phyloP scores from a whole-genome alignment of 2,113 vertebrate genomes.

The Camelus bactrianus region DNA sequence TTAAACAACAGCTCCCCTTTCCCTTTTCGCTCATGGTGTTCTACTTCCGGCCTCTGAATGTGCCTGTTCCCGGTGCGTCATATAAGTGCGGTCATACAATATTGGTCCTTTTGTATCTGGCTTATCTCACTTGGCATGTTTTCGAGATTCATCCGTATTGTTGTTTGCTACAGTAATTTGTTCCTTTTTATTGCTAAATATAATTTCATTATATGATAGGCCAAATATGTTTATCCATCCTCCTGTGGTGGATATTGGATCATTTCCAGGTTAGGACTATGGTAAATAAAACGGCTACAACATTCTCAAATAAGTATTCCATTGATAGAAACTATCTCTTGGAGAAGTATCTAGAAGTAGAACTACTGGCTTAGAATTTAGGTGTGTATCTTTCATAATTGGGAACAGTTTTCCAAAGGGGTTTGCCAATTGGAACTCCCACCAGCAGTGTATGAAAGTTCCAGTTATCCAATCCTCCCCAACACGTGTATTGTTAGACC shows the following conservation, averaged over 20 bases:
- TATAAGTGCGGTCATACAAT: background rate
- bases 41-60: background rate
- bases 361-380: background rate
- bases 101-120: background rate
- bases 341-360: background rate
- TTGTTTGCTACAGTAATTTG: background rate
- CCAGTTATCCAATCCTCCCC: background rate
- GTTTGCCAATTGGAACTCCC: background rate
- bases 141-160: background rate
- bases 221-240: background rate
- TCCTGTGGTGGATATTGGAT: background rate
- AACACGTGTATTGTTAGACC: background rate
- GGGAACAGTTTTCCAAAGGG: background rate
- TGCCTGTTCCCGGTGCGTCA: background rate
- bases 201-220: background rate
- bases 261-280: background rate
- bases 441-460: background rate
- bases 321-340: background rate
- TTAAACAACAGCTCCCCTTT: background rate
- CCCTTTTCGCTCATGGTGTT: background rate
- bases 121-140: background rate
- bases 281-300: background rate
- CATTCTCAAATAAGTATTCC: background rate
- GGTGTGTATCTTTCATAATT: background rate
- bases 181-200: background rate